Evolutionary conservation across 2,797 vertebrate genomes (phyloP), one percentile per base, ranked within the genome.

Genomic region (Notolabrus celidotus): DNA sequence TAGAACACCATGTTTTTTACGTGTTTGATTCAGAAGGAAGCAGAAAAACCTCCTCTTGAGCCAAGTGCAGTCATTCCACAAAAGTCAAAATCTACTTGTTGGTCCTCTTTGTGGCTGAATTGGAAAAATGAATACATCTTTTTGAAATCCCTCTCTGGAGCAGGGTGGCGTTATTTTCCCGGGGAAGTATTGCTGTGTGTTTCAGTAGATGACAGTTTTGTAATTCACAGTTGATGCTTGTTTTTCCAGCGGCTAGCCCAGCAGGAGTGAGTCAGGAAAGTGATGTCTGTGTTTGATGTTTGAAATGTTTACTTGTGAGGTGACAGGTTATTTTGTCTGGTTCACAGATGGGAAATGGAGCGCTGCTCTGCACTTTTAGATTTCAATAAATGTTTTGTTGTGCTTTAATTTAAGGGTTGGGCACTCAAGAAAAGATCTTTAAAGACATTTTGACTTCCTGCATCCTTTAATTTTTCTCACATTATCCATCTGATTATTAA

Each of bases 291-390:
- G 58, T 67, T 64, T 57, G 59, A 74, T 74, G 62, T 61, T 19
- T 41, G 45, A 58, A 47, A 74, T 52, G 42, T 61, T 51, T 59
- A 17, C 49, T 45, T 61, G 45, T 49, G n/a, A 72, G 42, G 19
- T 73, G 64, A 67, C 79, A 50, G 57, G 47, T 53, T 67, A 69
- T 70, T 79, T 67, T 49, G 22, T 60, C 10, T 31, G 41, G 12
- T 20, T n/a, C 33, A 25, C 5, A 17, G 9, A 68, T 34, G 15
- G 22, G 16, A 70, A 54, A 55, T 11, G 29, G 22, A 52, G 50
- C 0, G 0, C 7, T 23, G 7, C 46, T 72, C 41, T 67, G 41
- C 36, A 74, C 68, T 31, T 49, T 67, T 22, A 27, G 7, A 68
- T 68, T 39, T 55, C 36, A 63, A 0, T 49, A 31, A 39, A 20